phyloP scores from a whole-genome alignment of 2,797 vertebrate genomes.

The Tenualosa ilisha region DNA sequence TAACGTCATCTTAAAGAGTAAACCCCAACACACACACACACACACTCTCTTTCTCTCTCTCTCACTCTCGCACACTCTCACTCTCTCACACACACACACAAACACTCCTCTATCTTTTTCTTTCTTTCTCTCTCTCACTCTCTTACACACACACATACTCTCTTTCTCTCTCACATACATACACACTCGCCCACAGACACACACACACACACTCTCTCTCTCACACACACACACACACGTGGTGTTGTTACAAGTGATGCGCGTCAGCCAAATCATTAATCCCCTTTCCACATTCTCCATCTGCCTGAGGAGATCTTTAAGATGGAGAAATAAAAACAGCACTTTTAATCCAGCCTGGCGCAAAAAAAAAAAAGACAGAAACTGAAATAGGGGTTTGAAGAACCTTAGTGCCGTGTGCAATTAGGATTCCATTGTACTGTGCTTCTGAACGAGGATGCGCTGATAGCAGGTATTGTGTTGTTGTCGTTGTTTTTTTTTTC shows the following conservation, averaged over 20 bases:
- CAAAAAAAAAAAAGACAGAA: too few species aligned
- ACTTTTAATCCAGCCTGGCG: not conserved
- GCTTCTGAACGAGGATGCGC: constrained; percentile 39
- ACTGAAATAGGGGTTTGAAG: not conserved
- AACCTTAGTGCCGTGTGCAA: constrained; percentile 41
- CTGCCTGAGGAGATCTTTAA: constrained; percentile 22
- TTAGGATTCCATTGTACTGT: constrained; percentile 38
- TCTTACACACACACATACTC: not conserved
- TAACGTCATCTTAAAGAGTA: constrained; percentile 58
- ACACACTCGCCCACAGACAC: not conserved
- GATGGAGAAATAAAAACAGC: constrained; percentile 58
- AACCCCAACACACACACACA: constrained; percentile 50
- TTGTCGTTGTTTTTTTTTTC: not conserved
- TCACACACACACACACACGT: constrained; percentile 1
- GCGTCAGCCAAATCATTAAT: constrained; percentile 75
- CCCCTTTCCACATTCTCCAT: constrained; percentile 62
- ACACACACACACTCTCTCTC: not conserved
- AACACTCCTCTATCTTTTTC: too few species aligned
- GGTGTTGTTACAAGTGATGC: constrained; percentile 51
- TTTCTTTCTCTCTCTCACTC: not conserved
- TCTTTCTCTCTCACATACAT: too few species aligned
- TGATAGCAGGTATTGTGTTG: constrained; percentile 22
- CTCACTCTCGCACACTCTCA: not conserved
- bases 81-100: constrained; percentile 6
- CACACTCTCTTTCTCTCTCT: not conserved